These are phyloP conservation scores for Malurus splendens DNA, from an alignment of 2,797 vertebrate genomes.

Conservation along the genomic window DNA sequence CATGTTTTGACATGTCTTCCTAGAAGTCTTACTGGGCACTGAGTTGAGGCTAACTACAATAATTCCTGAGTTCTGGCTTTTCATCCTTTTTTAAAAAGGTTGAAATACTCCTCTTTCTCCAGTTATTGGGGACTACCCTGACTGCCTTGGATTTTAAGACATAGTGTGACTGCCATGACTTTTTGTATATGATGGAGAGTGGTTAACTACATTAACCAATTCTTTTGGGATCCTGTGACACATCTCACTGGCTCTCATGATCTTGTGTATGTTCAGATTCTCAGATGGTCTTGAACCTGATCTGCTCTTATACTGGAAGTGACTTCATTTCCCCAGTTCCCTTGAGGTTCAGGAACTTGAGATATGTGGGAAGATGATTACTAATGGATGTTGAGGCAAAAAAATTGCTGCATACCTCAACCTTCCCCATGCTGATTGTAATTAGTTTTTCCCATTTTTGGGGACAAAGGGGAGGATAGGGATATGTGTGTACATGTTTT, in stretches of 20 bases:
- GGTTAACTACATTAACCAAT: not conserved
- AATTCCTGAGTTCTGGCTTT: not conserved
- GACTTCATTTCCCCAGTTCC: not conserved
- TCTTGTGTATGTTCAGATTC: not conserved
- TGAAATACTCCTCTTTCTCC: not conserved
- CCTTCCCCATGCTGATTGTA: accelerated
- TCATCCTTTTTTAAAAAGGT: not conserved
- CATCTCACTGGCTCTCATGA: not conserved
- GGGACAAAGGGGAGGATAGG: too few relatives aligned
- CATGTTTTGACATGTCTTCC: not conserved
- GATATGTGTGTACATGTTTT: not conserved
- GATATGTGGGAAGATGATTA: not conserved
- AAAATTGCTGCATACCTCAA: accelerated
- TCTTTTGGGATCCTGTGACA: not conserved
- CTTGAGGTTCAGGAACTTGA: not conserved
- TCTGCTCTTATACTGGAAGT: not conserved
- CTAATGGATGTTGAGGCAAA: not conserved
- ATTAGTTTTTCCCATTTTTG: not conserved
- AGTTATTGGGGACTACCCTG: not conserved
- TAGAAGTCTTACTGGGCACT: not conserved
- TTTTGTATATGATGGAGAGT: not conserved
- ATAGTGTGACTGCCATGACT: not conserved
- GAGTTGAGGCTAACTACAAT: not conserved
- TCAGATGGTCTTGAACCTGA: not conserved
- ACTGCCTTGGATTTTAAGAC: not conserved